Conservation (phyloP, 2,888 invertebrate species). For the Villa cingulata region DNA sequence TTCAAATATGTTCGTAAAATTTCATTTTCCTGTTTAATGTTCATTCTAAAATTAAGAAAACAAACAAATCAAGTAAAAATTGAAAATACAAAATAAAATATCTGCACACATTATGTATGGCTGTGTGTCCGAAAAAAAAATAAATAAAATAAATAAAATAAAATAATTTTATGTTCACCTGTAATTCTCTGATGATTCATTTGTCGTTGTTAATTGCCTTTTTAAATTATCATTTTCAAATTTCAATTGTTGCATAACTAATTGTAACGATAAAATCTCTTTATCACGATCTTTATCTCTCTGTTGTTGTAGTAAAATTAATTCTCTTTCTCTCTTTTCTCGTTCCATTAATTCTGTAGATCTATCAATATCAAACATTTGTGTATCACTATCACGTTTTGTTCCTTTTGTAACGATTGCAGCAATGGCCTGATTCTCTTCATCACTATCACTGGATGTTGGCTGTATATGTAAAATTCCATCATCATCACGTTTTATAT, state of each 20-base stretch:
- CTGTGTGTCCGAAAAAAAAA: no score
- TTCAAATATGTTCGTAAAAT: slow-evolving; percentile 45
- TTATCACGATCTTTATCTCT: slow-evolving; percentile 34
- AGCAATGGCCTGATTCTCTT: not conserved
- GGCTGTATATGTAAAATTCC: slow-evolving; percentile 65
- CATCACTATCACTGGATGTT: slow-evolving; percentile 16
- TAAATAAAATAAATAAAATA: no score
- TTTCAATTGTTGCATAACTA: slow-evolving; percentile 41
- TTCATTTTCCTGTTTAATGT: slow-evolving; percentile 44
- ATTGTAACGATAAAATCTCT: slow-evolving; percentile 37
- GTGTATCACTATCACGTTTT: not conserved
- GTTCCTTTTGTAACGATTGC: not conserved
- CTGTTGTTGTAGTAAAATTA: not conserved
- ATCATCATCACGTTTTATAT: slow-evolving; percentile 53
- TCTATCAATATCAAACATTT: not conserved
- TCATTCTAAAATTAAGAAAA: slow-evolving; percentile 20
- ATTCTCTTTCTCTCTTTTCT: not conserved
- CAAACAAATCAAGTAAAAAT: no score
- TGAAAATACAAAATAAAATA: no score
- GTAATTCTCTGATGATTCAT: slow-evolving; percentile 41
- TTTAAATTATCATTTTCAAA: slow-evolving; percentile 51
- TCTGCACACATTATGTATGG: no score
- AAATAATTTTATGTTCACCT: slow-evolving; percentile 19
- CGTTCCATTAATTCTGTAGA: not conserved
- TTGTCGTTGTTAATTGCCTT: slow-evolving; percentile 43